These are phyloP conservation scores for Penaeus indicus DNA, from an alignment of 1,140 invertebrate genomes.

Conservation along the genomic window DNA sequence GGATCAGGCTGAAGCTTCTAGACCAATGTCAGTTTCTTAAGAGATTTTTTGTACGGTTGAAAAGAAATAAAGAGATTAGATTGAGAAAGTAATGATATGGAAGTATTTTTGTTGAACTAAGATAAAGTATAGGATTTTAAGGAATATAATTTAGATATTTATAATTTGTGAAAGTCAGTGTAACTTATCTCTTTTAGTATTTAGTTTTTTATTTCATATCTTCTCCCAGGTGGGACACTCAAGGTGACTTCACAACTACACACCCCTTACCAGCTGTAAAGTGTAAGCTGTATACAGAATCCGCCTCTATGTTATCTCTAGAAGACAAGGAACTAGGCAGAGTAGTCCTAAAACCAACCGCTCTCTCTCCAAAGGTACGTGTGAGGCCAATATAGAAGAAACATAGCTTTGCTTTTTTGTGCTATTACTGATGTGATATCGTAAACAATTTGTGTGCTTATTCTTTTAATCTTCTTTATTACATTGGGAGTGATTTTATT, in stretches of 20 bases:
- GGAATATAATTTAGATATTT: too few relatives aligned
- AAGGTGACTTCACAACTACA: slow-evolving; percentile 98
- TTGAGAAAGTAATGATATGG: not conserved
- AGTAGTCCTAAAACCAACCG: slow-evolving; percentile 92
- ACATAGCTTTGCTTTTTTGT: not conserved
- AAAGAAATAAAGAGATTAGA: too few relatives aligned
- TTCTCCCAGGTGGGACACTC: slow-evolving; percentile 88
- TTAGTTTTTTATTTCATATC: not conserved
- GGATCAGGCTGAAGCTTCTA: slow-evolving; percentile 98
- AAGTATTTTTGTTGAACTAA: not conserved
- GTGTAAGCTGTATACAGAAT: slow-evolving; percentile 93
- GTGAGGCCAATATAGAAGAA: too few relatives aligned
- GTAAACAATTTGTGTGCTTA: not conserved
- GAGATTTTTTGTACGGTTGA: too few relatives aligned
- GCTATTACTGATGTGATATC: not conserved
- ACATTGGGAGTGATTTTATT: too few relatives aligned
- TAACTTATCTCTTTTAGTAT: not conserved
- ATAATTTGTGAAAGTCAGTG: not conserved
- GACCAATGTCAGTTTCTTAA: slow-evolving; percentile 85
- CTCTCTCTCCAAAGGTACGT: slow-evolving; percentile 85
- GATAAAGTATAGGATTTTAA: not conserved
- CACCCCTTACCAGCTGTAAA: slow-evolving; percentile 97
- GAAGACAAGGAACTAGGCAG: slow-evolving; percentile 99
- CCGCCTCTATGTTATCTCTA: slow-evolving; percentile 95
- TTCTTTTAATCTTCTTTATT: too few relatives aligned